Base-by-base conservation (phyloP, 1,140 invertebrate species). In the Acromyrmex heyeri region DNA sequence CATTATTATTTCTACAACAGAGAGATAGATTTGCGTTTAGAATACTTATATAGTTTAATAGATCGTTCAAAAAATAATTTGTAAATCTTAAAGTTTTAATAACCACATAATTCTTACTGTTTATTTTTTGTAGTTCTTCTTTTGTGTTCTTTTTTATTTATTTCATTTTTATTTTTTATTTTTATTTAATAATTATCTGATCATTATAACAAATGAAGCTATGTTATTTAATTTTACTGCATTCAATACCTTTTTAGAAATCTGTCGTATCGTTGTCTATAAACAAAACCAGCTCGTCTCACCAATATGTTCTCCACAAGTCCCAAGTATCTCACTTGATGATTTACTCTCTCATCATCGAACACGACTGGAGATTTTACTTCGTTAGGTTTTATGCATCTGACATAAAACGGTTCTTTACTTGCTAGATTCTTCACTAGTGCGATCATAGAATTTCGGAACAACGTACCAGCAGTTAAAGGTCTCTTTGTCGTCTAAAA, bases 341-440 rank as follows among this genome's bases (percentile, higher is more conserved):
- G 99, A 86, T 96, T 96, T 1, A 99, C 98, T 92, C 98, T 95
- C 91, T 97, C 96, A 88, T 97, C 95, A 92, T 99, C 97, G 95
- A 99, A 98, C 44, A 96, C 94, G 77, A 96, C 96, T 0, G 99
- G 97, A 67, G 98, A 97, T 95, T 99, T 99, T 10, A 98, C 96
- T 91, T 99, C 98, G 94, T 99, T 99, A 14, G 99, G 99, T 94
- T 99, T 99, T 87, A 99, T 97, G 93, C 98, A 99, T 64, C 99
- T 96, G n/a, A 99, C 98, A 95, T 99, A 99, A 95, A 98, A 99
- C 1, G 99, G 99, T 92, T 99, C 98, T 96, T 99, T 99, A 92
- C 97, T 97, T 12, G 97, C 97, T 88, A 99, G 95, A 69, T 98
- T 99, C 69, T 98, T 96, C 2, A 99, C 98, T 34, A 99, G 95